Evolutionary conservation across 2,797 vertebrate genomes (phyloP).

Genomic region (Crotalus adamanteus): DNA sequence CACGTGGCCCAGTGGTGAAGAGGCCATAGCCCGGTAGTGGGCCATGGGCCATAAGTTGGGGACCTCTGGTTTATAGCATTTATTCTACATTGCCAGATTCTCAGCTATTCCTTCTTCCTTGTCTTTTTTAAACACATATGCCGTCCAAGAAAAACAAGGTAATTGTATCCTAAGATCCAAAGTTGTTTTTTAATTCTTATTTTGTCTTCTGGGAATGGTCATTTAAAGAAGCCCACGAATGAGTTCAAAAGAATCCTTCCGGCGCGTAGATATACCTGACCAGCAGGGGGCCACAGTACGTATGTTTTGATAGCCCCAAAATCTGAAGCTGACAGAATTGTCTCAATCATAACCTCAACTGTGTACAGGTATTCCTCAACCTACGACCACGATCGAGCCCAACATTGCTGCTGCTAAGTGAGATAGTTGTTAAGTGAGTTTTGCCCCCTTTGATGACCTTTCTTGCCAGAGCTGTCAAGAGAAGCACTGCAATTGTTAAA

Average conservation of each 20-base stretch:
- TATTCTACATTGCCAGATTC: not conserved
- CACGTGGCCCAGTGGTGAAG: no score
- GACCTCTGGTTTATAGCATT: not conserved
- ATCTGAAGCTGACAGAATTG: not conserved
- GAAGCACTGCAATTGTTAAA: not conserved
- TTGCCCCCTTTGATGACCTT: not conserved
- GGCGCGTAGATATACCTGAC: not conserved
- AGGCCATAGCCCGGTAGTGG: no score
- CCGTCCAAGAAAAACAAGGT: not conserved
- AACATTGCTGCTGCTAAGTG: not conserved
- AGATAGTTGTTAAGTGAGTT: not conserved
- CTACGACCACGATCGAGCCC: not conserved
- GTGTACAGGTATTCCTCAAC: not conserved
- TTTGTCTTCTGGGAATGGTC: not conserved
- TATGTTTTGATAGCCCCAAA: not conserved
- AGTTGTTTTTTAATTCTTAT: not conserved
- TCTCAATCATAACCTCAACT: not conserved
- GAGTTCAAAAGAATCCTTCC: not conserved
- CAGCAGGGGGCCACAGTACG: conserved; percentile 3
- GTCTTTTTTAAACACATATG: not conserved
- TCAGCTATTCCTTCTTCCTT: not conserved
- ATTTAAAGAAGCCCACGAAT: not conserved
- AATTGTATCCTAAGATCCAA: not conserved
- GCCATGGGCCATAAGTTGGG: no score
- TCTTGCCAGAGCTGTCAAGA: not conserved